Percentiles rank a stretch among this genome's conserved stretches.
phyloP scores from a whole-genome alignment of 2,797 vertebrate species.

The Myotis pilosus region DNA sequence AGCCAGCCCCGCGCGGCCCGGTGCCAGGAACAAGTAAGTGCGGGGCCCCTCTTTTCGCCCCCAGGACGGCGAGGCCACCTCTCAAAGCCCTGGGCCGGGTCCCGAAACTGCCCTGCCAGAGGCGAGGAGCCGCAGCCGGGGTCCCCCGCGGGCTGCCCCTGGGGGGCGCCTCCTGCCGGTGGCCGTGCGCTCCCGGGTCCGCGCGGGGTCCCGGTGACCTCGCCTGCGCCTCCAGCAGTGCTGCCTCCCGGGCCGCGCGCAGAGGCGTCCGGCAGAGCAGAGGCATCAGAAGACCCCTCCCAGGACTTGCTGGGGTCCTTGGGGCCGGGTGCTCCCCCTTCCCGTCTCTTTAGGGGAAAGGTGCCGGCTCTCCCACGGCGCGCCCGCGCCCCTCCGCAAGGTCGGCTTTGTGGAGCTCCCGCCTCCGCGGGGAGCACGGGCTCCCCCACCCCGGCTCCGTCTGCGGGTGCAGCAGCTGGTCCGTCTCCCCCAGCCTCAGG shows the following conservation, averaged over 20 bases:
- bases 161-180: not conserved
- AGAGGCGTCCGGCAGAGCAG: not conserved
- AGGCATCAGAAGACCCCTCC: not conserved
- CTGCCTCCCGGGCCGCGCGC: not conserved
- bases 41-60: not conserved
- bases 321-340: not conserved
- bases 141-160: not conserved
- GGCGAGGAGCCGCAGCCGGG: not conserved
- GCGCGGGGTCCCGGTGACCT: not conserved
- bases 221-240: not conserved
- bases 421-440: not conserved
- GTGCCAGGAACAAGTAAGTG: conserved; percentile 85
- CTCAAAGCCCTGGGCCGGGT: not conserved
- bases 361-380: not conserved
- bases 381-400: not conserved
- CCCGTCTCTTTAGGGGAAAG: not conserved
- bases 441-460: not conserved
- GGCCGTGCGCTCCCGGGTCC: not conserved
- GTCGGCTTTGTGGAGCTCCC: not conserved
- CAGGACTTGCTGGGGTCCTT: not conserved
- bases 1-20: conserved; percentile 71
- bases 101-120: not conserved
- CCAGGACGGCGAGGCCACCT: not conserved
- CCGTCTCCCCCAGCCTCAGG: not conserved
- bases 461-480: not conserved